Evolutionary conservation across 2,113 vertebrate genomes (phyloP).

Genomic region (Tetrao urogallus): DNA sequence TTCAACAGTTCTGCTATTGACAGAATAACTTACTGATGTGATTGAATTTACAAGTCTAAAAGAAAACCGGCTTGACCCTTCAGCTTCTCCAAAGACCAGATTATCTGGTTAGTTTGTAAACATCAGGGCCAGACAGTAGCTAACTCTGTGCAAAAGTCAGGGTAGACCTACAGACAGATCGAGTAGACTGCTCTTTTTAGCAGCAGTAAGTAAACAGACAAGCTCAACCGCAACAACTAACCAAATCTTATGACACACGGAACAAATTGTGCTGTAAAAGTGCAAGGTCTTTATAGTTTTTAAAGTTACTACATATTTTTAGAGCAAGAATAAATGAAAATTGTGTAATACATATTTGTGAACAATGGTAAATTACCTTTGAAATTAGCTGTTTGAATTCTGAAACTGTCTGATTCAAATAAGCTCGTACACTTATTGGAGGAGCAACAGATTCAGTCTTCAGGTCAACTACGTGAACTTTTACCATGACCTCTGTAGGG

Average conservation of each 20-base stretch:
- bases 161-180: neutral
- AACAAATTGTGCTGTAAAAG: neutral
- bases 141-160: neutral
- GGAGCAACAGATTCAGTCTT: conserved; percentile 89
- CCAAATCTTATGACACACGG: neutral
- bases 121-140: neutral
- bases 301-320: neutral
- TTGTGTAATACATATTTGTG: neutral
- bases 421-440: conserved; percentile 93
- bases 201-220: neutral
- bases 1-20: neutral
- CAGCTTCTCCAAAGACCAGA: neutral
- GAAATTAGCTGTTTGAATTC: conserved; percentile 98
- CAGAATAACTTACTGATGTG: neutral
- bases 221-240: neutral
- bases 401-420: conserved; percentile 93
- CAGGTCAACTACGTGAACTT: conserved; percentile 93
- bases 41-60: neutral
- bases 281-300: neutral
- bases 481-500: conserved; percentile 96
- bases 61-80: neutral
- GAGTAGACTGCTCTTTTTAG: neutral
- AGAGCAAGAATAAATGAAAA: neutral
- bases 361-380: conserved; percentile 81
- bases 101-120: neutral